These are phyloP conservation scores for Chrysoperla carnea DNA, from an alignment of 1,140 invertebrate genomes.

Conservation along the genomic window DNA sequence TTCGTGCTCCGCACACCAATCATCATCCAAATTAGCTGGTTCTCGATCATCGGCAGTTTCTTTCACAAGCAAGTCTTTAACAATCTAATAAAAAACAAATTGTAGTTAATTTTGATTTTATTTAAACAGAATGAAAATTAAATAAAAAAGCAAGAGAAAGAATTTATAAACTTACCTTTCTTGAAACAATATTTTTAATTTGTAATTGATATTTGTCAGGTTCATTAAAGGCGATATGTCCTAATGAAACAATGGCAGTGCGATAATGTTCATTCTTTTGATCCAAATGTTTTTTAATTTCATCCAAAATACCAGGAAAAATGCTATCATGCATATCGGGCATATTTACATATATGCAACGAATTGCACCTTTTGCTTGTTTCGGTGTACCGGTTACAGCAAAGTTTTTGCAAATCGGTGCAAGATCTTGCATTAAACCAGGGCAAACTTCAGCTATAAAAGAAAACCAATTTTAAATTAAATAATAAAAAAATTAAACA, in stretches of 20 bases:
- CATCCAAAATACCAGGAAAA: slow-evolving; percentile 76
- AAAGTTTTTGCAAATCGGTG: slow-evolving; percentile 73
- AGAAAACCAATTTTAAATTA: slow-evolving; percentile 7
- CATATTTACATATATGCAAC: slow-evolving; percentile 79
- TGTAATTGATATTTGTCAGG: slow-evolving; percentile 74
- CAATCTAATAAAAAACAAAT: slow-evolving; percentile 39
- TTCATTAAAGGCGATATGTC: slow-evolving; percentile 84
- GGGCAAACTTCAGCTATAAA: slow-evolving; percentile 51
- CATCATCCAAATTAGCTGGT: slow-evolving; percentile 30
- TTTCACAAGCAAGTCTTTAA: slow-evolving; percentile 86
- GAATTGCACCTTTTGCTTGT: slow-evolving; percentile 89
- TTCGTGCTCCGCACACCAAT: slow-evolving; percentile 78
- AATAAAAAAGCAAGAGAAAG: not conserved
- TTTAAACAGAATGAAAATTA: not conserved
- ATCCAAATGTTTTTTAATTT: slow-evolving; percentile 52
- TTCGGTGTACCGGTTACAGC: slow-evolving; percentile 78
- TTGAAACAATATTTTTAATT: slow-evolving; percentile 87
- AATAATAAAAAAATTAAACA: not conserved
- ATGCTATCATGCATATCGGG: slow-evolving; percentile 60
- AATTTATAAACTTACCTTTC: slow-evolving; percentile 40
- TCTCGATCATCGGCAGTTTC: slow-evolving; percentile 36
- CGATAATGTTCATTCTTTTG: slow-evolving; percentile 72
- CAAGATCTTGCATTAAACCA: slow-evolving; percentile 48
- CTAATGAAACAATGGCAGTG: slow-evolving; percentile 83
- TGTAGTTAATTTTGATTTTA: not conserved